Conservation (phyloP, 2,888 invertebrate species). For the Tuta absoluta region DNA sequence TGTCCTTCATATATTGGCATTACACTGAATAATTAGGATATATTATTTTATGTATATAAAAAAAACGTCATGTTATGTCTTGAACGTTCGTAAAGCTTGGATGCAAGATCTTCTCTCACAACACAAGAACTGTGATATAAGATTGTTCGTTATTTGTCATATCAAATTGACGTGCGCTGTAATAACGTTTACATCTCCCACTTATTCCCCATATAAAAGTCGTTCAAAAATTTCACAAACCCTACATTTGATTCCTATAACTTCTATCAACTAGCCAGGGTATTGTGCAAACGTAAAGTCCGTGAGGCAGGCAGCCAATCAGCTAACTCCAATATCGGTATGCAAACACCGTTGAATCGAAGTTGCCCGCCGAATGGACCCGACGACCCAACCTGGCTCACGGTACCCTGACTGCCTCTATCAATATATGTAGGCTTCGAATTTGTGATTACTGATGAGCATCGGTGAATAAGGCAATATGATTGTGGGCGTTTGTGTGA, state of each 20-base stretch:
- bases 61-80: no score
- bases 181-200: no score
- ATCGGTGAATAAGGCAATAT: no score
- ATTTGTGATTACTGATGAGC: neutral
- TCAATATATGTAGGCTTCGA: slow-evolving; percentile 2
- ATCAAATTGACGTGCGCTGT: no score
- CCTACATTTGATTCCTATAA: neutral
- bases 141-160: no score
- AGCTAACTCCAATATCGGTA: slow-evolving; percentile 69
- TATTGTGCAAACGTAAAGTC: slow-evolving; percentile 9
- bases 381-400: neutral
- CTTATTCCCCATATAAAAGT: no score
- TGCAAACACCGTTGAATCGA: slow-evolving; percentile 63
- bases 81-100: no score
- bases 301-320: slow-evolving; percentile 61
- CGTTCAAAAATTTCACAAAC: neutral
- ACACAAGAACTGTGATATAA: no score
- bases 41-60: no score
- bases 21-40: no score
- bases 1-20: neutral
- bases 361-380: slow-evolving; percentile 40
- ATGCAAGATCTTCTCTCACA: no score
- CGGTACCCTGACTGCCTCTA: slow-evolving; percentile 9
- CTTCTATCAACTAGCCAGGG: neutral
- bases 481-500: no score